phyloP scores from a whole-genome alignment of 2,888 invertebrate species.

The Therioaphis trifolii region DNA sequence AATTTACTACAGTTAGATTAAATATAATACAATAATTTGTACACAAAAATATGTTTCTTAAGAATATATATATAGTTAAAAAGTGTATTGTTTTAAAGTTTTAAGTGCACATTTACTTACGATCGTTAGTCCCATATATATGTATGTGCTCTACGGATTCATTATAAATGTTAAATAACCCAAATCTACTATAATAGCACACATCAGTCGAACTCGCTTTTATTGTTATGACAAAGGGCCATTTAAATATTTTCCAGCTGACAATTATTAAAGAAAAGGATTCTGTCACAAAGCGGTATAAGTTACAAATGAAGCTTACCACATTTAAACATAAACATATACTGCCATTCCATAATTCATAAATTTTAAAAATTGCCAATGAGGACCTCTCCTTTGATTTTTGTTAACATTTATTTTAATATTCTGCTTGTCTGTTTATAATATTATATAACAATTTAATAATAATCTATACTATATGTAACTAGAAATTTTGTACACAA shows the following conservation, averaged over 20 bases:
- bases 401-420: no score
- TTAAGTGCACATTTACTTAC: background rate
- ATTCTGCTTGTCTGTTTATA: no score
- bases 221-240: background rate
- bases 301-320: background rate
- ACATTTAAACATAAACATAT: background rate
- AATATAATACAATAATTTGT: background rate
- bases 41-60: background rate
- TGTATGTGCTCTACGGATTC: background rate
- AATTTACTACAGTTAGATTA: background rate
- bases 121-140: background rate
- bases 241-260: background rate
- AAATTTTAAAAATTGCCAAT: no score
- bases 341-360: background rate
- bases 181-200: background rate
- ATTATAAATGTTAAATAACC: background rate
- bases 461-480: no score
- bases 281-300: slow-evolving; percentile 18
- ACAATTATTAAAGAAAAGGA: background rate
- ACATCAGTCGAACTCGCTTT: background rate
- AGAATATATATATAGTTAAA: no score
- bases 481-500: no score
- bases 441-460: no score
- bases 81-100: background rate
- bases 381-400: no score